Base-by-base conservation (phyloP, 2,797 vertebrate genomes). In the Miichthys miiuy region DNA sequence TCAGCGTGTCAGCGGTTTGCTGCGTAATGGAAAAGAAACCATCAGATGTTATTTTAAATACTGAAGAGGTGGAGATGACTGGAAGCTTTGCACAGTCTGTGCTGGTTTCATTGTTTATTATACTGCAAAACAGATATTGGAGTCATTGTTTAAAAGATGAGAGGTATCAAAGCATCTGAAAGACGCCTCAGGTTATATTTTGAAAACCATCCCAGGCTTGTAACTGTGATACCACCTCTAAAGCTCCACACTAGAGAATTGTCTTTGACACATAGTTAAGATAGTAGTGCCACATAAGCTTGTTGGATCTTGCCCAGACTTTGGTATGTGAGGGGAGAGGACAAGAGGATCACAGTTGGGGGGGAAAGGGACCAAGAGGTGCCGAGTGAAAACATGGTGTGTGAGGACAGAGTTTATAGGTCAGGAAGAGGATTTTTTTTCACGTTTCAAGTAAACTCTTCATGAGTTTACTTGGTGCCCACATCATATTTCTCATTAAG, bases 231-330 rank as follows among this genome's bases (percentile, higher is more conserved):
- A 72, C 21, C 68, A 72, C 23, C 25, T 65, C 30, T 62, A 50
- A 65, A 65, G 0, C 60, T 52, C 34, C 23, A 27, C 1, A 44
- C 41, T 20, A 7, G 44, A 67, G 71, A 30, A 8, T 21, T 77
- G 30, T 51, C 61, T 74, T 48, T 82, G 56, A 72, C 20, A 34
- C 23, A 65, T 0, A 23, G 72, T 65, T 64, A 38, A 50, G 44
- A 64, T 51, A 30, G 58, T 55, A 51, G 52, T 18, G 57, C 63
- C 71, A 71, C 78, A 57, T 41, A 3, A 27, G 23, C 89, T n/a
- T 89, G 89, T 83, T 72, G 79, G 56, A 60, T 88, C 92, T 85
- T 87, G 91, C 16, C 63, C 8, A 10, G 57, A 71, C 21, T 0
- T 42, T 41, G 88, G 84, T 84, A 90, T 90, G 86, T 74, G 7